These are phyloP conservation scores for Cuculus canorus DNA, from an alignment of 2,797 vertebrate species.

Conservation along the genomic window DNA sequence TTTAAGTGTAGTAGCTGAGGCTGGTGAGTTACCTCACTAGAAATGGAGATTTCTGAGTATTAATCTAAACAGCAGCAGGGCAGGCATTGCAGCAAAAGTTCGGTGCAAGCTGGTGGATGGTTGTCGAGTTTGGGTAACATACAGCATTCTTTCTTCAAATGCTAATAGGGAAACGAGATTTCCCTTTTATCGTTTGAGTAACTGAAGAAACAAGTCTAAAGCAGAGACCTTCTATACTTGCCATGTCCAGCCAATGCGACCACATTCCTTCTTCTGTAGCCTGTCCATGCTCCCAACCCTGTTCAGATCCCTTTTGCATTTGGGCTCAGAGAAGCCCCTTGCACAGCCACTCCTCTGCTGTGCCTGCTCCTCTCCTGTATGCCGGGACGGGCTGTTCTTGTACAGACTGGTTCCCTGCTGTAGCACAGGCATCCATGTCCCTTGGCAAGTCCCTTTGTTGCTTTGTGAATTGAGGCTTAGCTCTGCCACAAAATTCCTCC, in stretches of 20 bases:
- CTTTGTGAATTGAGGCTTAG: not conserved
- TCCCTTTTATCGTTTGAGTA: not conserved
- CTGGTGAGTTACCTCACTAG: not conserved
- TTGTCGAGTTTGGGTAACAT: not conserved
- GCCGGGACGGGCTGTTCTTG: accelerated
- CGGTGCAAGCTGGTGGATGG: not conserved
- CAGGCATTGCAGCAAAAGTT: not conserved
- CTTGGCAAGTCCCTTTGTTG: not conserved
- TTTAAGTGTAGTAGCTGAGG: not conserved
- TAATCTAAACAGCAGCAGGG: not conserved
- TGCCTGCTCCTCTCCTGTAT: not conserved
- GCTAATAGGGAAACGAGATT: not conserved
- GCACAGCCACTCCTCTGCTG: not conserved
- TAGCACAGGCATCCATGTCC: accelerated
- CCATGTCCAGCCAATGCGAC: not conserved
- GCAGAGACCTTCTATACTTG: not conserved
- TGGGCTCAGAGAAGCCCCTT: not conserved
- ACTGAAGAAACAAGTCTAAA: not conserved
- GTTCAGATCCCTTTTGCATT: not conserved
- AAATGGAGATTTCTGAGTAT: not conserved
- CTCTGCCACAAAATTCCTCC: not conserved
- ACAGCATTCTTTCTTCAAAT: not conserved
- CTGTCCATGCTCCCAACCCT: not conserved
- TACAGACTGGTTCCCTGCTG: not conserved
- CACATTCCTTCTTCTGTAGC: not conserved